Percentiles rank a stretch among this genome's conserved stretches.
Evolutionary conservation across 2,113 vertebrate species (phyloP).

Genomic region (Dendrocopos noguchii): DNA sequence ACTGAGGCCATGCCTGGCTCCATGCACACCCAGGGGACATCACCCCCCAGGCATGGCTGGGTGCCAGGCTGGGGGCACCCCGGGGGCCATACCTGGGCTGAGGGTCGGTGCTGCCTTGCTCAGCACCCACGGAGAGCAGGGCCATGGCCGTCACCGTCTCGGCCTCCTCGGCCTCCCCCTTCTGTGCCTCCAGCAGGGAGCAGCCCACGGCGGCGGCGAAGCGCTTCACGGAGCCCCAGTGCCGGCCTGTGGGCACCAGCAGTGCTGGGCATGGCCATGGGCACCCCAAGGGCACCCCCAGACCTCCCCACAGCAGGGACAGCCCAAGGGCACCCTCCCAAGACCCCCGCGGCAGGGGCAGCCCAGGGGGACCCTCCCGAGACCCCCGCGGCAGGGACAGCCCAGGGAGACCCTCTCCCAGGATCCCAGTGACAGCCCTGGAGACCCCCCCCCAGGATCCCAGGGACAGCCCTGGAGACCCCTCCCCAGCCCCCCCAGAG

Average conservation of each 20-base stretch:
- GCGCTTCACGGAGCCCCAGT: slow-evolving; percentile 87
- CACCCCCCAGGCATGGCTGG: no score
- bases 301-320: not conserved
- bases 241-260: slow-evolving; percentile 78
- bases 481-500: not conserved
- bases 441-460: not conserved
- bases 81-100: slow-evolving; percentile 69
- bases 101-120: slow-evolving; percentile 72
- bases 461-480: not conserved
- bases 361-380: no score
- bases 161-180: slow-evolving; percentile 86
- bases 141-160: slow-evolving; percentile 93
- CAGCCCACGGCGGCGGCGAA: slow-evolving; percentile 72
- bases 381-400: no score
- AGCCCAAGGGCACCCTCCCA: no score
- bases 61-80: not conserved
- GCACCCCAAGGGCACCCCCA: not conserved
- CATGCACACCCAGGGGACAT: rapidly evolving
- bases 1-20: slow-evolving; percentile 66
- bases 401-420: no score
- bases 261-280: not conserved
- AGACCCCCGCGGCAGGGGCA: no score
- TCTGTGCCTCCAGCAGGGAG: slow-evolving; percentile 87
- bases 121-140: slow-evolving; percentile 86
- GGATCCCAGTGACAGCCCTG: not conserved